A percentile compares a stretch with the other conserved stretches of the same genome.
These are phyloP conservation scores for Aromia moschata DNA, from an alignment of 2,888 invertebrate species.

Conservation along the genomic window DNA sequence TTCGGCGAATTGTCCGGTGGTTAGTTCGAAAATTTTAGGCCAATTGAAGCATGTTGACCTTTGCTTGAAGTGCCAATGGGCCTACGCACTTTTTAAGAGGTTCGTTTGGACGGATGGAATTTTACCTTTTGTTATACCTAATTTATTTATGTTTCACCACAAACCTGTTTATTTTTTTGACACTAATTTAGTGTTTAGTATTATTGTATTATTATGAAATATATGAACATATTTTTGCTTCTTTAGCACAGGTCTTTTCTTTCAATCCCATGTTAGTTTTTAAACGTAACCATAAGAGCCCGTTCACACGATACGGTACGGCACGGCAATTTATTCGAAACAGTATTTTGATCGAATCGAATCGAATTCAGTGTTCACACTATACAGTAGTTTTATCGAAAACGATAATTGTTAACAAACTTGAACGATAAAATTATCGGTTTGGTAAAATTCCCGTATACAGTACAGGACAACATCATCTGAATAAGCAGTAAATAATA, in stretches of 20 bases:
- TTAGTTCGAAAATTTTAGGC: background rate
- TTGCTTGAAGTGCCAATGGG: background rate
- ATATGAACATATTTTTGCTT: constrained; percentile 33
- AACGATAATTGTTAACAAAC: too few species aligned
- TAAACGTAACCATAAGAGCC: background rate
- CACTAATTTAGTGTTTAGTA: constrained; percentile 30
- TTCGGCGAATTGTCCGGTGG: background rate
- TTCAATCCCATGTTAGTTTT: background rate
- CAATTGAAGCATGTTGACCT: background rate
- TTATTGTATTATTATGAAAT: constrained; percentile 30
- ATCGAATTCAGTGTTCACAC: too few species aligned
- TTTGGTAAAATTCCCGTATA: too few species aligned
- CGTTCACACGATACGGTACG: background rate
- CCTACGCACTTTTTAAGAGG: background rate
- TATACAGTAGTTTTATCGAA: too few species aligned
- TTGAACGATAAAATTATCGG: too few species aligned
- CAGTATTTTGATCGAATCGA: background rate
- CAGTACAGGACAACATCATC: background rate
- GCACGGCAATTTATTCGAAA: too few species aligned
- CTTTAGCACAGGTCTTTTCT: constrained; percentile 15
- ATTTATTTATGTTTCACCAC: constrained; percentile 28
- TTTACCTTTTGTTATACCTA: constrained; percentile 19
- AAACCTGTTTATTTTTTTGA: constrained; percentile 24
- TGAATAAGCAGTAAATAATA: background rate
- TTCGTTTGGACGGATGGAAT: constrained; percentile 11